phyloP scores from a whole-genome alignment of 1,140 invertebrate species.

The Drosophila bocqueti region DNA sequence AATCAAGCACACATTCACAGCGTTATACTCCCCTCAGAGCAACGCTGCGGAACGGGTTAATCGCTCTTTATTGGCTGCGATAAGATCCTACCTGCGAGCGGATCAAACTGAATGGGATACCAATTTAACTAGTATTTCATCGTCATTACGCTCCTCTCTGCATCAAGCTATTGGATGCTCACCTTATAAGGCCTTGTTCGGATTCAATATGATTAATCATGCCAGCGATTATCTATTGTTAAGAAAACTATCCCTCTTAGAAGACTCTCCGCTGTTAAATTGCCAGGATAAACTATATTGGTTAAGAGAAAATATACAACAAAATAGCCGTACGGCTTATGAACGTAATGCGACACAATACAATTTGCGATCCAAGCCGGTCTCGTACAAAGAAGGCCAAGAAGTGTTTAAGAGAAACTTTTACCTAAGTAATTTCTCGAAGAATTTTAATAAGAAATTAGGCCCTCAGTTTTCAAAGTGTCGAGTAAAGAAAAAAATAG shows the following conservation, averaged over 20 bases:
- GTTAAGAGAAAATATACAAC: not conserved
- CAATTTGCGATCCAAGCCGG: not conserved
- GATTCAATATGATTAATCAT: not conserved
- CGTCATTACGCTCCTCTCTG: constrained; percentile 2
- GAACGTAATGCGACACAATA: not conserved
- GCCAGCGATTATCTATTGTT: constrained; percentile 1
- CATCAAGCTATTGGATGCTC: constrained; percentile 3
- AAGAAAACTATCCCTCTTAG: constrained; percentile 1
- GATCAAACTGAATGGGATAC: constrained; percentile 26
- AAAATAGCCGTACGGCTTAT: not conserved
- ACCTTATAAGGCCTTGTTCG: constrained; percentile 10
- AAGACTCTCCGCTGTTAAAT: constrained; percentile 5
- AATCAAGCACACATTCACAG: not conserved
- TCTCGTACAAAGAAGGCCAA: constrained; percentile 3
- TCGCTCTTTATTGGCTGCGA: constrained; percentile 7
- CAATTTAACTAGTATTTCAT: constrained; percentile 7
- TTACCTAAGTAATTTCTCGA: not conserved
- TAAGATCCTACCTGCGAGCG: constrained; percentile 1
- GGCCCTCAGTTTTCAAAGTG: constrained; percentile 8
- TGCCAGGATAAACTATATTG: not conserved
- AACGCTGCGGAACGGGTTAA: too few species aligned
- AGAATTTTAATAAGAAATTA: constrained; percentile 19
- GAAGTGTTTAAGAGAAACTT: not conserved
- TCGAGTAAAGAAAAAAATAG: not conserved
- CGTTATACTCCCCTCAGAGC: constrained; percentile 9